A percentile compares a stretch with the other conserved stretches of the same genome.
These are phyloP conservation scores for Silurus aristotelis DNA, from an alignment of 2,797 vertebrate genomes.

Conservation along the genomic window DNA sequence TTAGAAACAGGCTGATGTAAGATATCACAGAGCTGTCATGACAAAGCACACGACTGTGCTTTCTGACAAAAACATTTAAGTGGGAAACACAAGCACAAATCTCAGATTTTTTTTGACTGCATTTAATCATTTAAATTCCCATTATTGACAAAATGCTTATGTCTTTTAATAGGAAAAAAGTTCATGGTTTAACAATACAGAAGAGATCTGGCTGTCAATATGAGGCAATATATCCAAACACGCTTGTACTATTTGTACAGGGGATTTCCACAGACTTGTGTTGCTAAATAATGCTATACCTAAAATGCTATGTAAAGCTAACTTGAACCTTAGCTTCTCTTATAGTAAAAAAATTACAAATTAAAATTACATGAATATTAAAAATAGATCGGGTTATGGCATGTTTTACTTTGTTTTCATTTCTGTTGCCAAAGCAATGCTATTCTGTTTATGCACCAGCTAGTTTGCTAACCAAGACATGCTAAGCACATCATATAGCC, in stretches of 20 bases:
- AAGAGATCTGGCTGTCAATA: background rate
- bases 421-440: background rate
- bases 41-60: background rate
- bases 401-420: background rate
- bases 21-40: background rate
- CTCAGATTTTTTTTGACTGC: background rate
- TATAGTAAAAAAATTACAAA: background rate
- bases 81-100: background rate
- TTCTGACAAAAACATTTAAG: background rate
- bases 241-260: background rate
- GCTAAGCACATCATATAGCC: background rate
- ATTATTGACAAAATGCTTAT: background rate
- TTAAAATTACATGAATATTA: too few relatives aligned
- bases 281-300: background rate
- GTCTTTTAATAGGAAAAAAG: background rate
- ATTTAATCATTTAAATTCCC: background rate
- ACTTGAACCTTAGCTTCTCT: background rate
- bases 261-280: too few relatives aligned
- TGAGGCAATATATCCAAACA: conserved; percentile 1
- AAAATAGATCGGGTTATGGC: background rate
- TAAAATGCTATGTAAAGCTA: background rate
- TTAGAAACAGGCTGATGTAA: conserved; percentile 21
- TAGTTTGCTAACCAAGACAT: background rate
- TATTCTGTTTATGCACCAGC: background rate
- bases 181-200: background rate